Percentiles rank a stretch among this genome's conserved stretches.
Evolutionary conservation across 2,113 vertebrate species (phyloP).

Genomic region (Bubo bubo): DNA sequence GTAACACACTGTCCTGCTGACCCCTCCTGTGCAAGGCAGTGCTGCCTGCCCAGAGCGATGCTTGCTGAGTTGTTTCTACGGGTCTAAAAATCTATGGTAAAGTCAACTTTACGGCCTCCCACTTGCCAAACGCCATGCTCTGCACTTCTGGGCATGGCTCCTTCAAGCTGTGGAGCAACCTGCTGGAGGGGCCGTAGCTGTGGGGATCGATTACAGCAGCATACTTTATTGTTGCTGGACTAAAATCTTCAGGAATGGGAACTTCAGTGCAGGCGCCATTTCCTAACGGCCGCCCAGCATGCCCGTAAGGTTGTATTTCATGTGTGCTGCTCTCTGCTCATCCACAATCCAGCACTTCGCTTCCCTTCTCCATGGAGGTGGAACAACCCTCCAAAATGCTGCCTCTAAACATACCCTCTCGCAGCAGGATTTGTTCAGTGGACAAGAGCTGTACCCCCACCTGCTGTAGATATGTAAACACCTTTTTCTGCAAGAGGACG

Average conservation of each 20-base stretch:
- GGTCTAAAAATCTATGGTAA: conserved; percentile 9
- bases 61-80: neutral
- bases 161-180: neutral
- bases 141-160: neutral
- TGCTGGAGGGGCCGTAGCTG: neutral
- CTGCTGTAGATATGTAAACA: neutral
- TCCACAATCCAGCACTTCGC: neutral
- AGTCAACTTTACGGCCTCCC: conserved; percentile 15
- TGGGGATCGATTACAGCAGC: neutral
- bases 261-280: neutral
- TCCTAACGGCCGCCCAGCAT: neutral
- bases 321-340: accelerated
- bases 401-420: neutral
- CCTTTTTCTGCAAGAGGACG: neutral
- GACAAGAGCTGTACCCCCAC: neutral
- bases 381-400: neutral
- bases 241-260: neutral
- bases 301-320: neutral
- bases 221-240: neutral
- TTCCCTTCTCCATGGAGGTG: neutral
- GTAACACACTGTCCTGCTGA: neutral
- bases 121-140: neutral
- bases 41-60: neutral
- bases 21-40: neutral
- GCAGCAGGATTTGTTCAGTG: accelerated